Percentiles rank a stretch among this genome's conserved stretches.
phyloP scores from a whole-genome alignment of 1,140 invertebrate species.

The Drosophila orosa region DNA sequence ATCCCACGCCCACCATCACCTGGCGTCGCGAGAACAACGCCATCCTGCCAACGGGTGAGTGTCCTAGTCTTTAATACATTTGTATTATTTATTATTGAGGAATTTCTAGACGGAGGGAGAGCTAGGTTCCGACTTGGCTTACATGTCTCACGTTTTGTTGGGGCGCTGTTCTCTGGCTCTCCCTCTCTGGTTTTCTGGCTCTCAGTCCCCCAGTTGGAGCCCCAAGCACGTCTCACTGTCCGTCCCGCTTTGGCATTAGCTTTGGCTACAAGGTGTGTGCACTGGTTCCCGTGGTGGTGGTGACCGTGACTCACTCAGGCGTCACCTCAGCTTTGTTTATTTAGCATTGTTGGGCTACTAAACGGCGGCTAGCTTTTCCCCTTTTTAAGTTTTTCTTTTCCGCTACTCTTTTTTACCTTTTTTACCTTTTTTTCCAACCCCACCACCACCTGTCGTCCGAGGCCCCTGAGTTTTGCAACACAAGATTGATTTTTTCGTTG shows the following conservation, averaged over 20 bases:
- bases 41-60: constrained; percentile 94
- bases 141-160: constrained; percentile 29
- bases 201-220: constrained; percentile 8
- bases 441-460: background rate
- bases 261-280: constrained; percentile 10
- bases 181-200: constrained; percentile 6
- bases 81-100: constrained; percentile 16
- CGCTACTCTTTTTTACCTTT: background rate
- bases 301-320: constrained; percentile 80
- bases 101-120: constrained; percentile 40
- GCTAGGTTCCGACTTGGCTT: constrained; percentile 5
- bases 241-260: constrained; percentile 27
- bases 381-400: constrained; percentile 21
- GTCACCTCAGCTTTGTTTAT: constrained; percentile 68
- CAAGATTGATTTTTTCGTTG: constrained; percentile 34
- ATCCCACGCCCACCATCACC: constrained; percentile 92
- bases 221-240: constrained; percentile 15
- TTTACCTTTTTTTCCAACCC: constrained; percentile 6
- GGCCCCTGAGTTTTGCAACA: constrained; percentile 9
- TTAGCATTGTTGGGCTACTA: constrained; percentile 39
- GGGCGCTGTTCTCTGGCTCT: constrained; percentile 55
- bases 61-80: constrained; percentile 63
- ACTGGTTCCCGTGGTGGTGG: constrained; percentile 17
- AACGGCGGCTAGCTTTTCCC: constrained; percentile 11
- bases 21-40: constrained; percentile 97